Conservation (phyloP, 2,797 vertebrate species). For the Smutsia temminckii region DNA sequence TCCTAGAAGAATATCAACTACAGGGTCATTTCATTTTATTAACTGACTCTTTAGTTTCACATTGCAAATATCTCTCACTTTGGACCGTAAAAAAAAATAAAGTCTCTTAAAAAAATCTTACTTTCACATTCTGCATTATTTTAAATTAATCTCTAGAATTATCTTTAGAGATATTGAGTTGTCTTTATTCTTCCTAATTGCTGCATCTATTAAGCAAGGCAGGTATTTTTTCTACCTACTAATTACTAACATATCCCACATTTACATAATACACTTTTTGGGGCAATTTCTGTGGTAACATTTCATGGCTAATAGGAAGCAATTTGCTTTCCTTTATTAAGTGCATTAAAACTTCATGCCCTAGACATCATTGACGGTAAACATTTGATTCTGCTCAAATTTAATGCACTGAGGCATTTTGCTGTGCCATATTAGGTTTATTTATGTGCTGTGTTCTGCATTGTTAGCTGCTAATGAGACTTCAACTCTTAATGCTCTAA, state of each 20-base stretch:
- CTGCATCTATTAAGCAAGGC: slow-evolving; percentile 78
- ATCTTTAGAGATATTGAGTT: slow-evolving; percentile 70
- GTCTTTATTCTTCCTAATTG: slow-evolving; percentile 83
- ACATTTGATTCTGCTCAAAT: slow-evolving; percentile 89
- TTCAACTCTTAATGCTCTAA: slow-evolving; percentile 85
- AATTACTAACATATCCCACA: slow-evolving; percentile 82
- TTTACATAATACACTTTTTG: slow-evolving; percentile 85
- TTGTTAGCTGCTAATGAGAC: slow-evolving; percentile 89
- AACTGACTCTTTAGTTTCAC: slow-evolving; percentile 71
- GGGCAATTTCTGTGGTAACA: slow-evolving; percentile 82
- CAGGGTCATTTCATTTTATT: slow-evolving; percentile 51
- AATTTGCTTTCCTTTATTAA: slow-evolving; percentile 88
- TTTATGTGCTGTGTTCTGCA: slow-evolving; percentile 88
- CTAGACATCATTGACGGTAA: slow-evolving; percentile 85
- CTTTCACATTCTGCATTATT: slow-evolving; percentile 54
- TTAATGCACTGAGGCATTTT: slow-evolving; percentile 87
- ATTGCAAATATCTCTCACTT: slow-evolving; percentile 34
- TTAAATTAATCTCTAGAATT: slow-evolving; percentile 78
- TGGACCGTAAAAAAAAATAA: not conserved
- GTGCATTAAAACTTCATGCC: slow-evolving; percentile 87
- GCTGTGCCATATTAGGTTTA: slow-evolving; percentile 87
- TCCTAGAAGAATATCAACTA: not conserved
- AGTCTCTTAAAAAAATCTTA: not conserved
- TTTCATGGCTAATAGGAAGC: slow-evolving; percentile 87
- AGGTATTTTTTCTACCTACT: slow-evolving; percentile 82